Conservation (phyloP, 2,888 invertebrate genomes). For the Trachelus troglodyta region DNA sequence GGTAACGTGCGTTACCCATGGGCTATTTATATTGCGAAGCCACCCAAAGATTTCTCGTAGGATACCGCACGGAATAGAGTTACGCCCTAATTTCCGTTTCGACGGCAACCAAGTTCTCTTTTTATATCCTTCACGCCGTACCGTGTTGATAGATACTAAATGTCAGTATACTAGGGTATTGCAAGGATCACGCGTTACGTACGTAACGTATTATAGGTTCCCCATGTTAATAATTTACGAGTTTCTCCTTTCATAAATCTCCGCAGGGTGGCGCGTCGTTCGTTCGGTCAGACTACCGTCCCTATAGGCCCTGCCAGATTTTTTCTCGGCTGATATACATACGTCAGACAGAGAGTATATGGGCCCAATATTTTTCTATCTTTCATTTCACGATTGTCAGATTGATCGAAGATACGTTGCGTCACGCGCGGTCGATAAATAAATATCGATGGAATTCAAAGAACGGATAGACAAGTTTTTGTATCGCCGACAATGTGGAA, state of each 20-base stretch:
- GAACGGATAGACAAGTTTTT: background rate
- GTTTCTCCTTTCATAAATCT: constrained; percentile 50
- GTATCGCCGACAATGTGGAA: background rate
- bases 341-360: background rate
- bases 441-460: background rate
- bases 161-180: constrained; percentile 22
- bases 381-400: background rate
- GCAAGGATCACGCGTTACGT: constrained; percentile 4
- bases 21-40: background rate
- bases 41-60: background rate
- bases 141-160: constrained; percentile 38
- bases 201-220: constrained; percentile 10
- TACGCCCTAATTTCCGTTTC: constrained; percentile 4
- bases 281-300: constrained; percentile 21
- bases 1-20: background rate
- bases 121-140: constrained; percentile 33
- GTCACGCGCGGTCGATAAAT: background rate
- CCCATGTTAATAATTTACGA: constrained; percentile 46
- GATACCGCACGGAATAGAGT: constrained; percentile 7
- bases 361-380: background rate
- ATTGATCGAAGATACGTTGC: background rate
- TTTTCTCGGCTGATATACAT: background rate
- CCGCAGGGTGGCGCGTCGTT: constrained; percentile 8
- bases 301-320: background rate
- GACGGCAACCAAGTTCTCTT: background rate